Conservation (phyloP, 2,888 invertebrate genomes). For the Coremacera marginata region DNA sequence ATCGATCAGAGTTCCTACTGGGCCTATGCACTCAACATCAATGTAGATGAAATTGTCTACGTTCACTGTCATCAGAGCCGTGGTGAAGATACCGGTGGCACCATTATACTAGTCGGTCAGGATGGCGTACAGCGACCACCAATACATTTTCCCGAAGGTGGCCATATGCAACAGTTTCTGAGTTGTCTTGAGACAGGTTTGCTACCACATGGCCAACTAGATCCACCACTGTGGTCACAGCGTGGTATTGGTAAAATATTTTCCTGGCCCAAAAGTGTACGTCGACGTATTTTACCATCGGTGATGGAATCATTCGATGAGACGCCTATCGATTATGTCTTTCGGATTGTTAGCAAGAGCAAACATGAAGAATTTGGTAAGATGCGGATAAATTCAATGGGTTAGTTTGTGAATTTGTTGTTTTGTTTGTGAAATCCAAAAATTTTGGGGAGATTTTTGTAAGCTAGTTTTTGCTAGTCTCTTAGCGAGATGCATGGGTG, state of each 20-base stretch:
- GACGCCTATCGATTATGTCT: constrained; percentile 84
- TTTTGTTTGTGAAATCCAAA: too few species aligned
- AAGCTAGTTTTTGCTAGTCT: too few species aligned
- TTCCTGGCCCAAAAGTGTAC: constrained; percentile 73
- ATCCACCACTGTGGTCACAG: constrained; percentile 95
- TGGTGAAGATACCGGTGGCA: constrained; percentile 82
- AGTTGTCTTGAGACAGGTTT: constrained; percentile 89
- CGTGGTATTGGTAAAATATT: constrained; percentile 79
- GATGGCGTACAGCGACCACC: constrained; percentile 95
- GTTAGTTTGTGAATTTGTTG: too few species aligned
- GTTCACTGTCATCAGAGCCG: constrained; percentile 94
- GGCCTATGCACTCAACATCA: constrained; percentile 93
- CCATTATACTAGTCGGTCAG: constrained; percentile 90
- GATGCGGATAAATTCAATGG: constrained; percentile 49
- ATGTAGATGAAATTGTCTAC: constrained; percentile 92
- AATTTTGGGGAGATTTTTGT: too few species aligned
- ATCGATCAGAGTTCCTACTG: constrained; percentile 85
- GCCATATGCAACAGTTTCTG: constrained; percentile 90
- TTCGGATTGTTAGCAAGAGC: constrained; percentile 86
- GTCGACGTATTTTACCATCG: constrained; percentile 77
- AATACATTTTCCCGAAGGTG: constrained; percentile 91
- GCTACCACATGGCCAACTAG: constrained; percentile 89
- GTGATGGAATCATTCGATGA: constrained; percentile 74
- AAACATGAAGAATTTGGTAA: constrained; percentile 80
- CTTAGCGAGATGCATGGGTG: too few species aligned